phyloP scores from a whole-genome alignment of 2,113 vertebrate genomes.

The Propithecus coquereli region DNA sequence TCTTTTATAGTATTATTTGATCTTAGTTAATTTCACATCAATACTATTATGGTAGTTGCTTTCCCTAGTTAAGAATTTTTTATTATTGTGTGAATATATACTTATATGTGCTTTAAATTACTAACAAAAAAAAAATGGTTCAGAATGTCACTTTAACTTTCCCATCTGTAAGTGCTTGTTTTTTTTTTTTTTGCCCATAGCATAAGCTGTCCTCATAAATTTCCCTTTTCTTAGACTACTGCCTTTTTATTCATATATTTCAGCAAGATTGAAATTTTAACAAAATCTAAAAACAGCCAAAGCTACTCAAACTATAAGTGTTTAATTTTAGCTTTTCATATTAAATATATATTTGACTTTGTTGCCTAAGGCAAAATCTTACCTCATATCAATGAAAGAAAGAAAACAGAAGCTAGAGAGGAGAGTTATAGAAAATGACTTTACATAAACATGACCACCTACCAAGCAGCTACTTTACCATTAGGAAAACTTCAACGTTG shows the following conservation, averaged over 20 bases:
- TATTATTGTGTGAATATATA: neutral
- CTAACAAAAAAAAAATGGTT: neutral
- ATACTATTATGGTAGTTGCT: neutral
- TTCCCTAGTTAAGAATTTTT: slow-evolving; percentile 1
- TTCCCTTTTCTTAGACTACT: slow-evolving; percentile 65
- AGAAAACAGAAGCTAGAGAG: slow-evolving; percentile 82
- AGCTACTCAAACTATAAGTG: slow-evolving; percentile 65
- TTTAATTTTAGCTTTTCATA: slow-evolving; percentile 72
- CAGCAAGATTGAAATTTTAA: slow-evolving; percentile 72
- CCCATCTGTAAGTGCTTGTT: neutral
- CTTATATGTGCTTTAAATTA: neutral
- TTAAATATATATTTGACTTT: slow-evolving; percentile 62
- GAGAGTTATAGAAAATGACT: slow-evolving; percentile 83
- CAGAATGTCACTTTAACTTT: slow-evolving; percentile 30
- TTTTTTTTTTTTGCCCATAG: neutral
- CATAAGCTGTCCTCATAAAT: slow-evolving; percentile 43
- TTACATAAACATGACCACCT: slow-evolving; percentile 83
- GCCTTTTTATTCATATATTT: slow-evolving; percentile 55
- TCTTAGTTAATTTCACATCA: neutral
- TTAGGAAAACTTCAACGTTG: slow-evolving; percentile 62
- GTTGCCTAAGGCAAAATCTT: slow-evolving; percentile 78
- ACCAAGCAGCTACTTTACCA: slow-evolving; percentile 78
- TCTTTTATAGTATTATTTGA: neutral
- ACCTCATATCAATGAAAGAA: slow-evolving; percentile 79
- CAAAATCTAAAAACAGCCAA: slow-evolving; percentile 72